Evolutionary conservation across 2,797 vertebrate species (phyloP), one percentile per base, ranked within the genome.

Genomic region (Forpus xanthops): DNA sequence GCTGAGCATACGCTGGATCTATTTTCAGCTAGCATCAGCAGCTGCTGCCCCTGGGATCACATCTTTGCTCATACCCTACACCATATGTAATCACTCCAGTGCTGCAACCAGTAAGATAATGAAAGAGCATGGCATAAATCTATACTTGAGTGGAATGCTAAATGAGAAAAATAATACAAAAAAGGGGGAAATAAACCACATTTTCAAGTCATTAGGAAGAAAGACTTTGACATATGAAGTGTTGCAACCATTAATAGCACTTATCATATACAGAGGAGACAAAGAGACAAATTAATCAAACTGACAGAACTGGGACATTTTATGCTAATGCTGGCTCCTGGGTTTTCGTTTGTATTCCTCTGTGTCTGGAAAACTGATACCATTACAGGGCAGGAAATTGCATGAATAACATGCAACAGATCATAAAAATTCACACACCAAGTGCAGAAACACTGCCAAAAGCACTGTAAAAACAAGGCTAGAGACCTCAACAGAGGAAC

Each of bases 1-100:
- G 98, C 99, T 99, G 99, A 99, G 98, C 98, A 87, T 96, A 98
- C 95, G 95, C 98, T 98, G 98, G 98, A 98, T 99, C 98, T 98
- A 99, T 99, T 99, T 99, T 98, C 98, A 99, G 99, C 99, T 98
- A 98, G 98, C 98, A 99, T 99, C 99, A 99, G 99, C 99, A 99
- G 98, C 98, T 98, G 98, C 98, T 98, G 98, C 98, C 98, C 98
- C 98, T 97, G 98, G 98, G 98, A 98, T 98, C 97, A 96, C 98
- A 98, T 98, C 98, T 98, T 98, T 98, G 98, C 98, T 97, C 98
- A 98, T 97, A 98, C 97, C 97, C 98, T 98, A 97, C 98, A 98
- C 98, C 99, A 98, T 98, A 99, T 99, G 99, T 98, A 99, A 99
- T 98, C 98, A 98, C 98, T 98, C 98, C 98, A 98, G 98, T 97